Base-by-base conservation (phyloP, 2,797 vertebrate genomes). In the Phalloptychus januarius region DNA sequence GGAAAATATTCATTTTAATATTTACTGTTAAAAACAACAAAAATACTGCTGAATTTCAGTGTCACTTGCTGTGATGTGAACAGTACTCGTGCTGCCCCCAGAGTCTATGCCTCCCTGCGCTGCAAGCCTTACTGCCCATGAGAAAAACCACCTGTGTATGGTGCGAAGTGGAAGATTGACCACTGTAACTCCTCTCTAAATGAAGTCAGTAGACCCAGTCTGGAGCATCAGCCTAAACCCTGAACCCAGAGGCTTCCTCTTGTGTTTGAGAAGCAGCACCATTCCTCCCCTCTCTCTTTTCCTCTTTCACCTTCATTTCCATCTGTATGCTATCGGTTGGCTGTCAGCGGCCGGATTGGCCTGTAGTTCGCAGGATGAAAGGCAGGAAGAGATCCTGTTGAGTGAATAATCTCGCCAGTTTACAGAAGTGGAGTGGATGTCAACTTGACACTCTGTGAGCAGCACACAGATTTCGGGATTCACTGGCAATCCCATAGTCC, bases 391-490 rank as follows among this genome's bases (percentile, higher is more conserved):
- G 95, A 96, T 96, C 95, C 95, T 95, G 95, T 96, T 94, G 95
- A 95, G 94, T 93, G 95, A 95, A 96, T 96, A 96, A 95, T 96
- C 95, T 95, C 79, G 84, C 90, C 92, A 94, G 94, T 96, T 96
- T 95, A 95, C 95, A 95, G 94, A 95, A 89, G 90, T 70, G 90
- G 93, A 95, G 90, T 94, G 92, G 90, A 94, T 95, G 94, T 95
- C 92, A 94, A 95, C 91, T 94, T 95, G 94, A 96, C 94, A 95
- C 94, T 90, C 92, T 92, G 93, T 90, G 94, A 94, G 93, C 83
- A 82, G 92, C 93, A 93, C 94, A 94, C 91, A 92, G 94, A 95
- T 96, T 80, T 93, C 88, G 88, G 93, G 94, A 95, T 94, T 95
- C 93, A 86, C 69, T 81, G 90, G 87, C 93, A 95, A 95, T 95